Base-by-base conservation (phyloP, 2,888 invertebrate species). In the Hipparchia semele region DNA sequence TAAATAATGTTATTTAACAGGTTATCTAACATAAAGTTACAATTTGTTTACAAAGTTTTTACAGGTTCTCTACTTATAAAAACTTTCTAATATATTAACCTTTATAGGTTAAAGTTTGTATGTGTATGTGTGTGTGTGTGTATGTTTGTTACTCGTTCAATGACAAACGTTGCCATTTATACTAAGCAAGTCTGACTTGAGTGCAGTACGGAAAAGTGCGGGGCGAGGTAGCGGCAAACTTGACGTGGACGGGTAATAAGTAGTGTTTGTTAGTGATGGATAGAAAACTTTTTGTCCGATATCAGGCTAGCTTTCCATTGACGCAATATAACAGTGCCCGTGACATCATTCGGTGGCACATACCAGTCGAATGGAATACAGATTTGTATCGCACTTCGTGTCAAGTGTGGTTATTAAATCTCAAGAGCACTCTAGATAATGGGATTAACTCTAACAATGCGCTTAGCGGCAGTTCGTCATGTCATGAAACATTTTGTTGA, bases 381-480 rank as follows among this genome's bases (percentile, higher is more conserved):
- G 87, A 87, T 89, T 84, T 84, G 86, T 90, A 90, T 87, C 88
- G 81, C 85, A 88, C 84, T 88, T 79, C 80, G 79, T 79, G 77
- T 88, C 83, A 82, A 90, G 91, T 90, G 86, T 77, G 85, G 87
- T 91, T 91, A 92, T 92, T 92, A 91, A 90, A 84, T 83, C 80
- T 89, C 80, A 78, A 91, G 90, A 88, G 90, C 92, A 92, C 92
- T 92, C 85, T 92, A 93, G 91, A 93, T 93, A 92, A 92, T 90
- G 84, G 84, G 86, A 91, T 90, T 87, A 87, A 80, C 84, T 84
- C 82, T 87, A 88, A 82, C 78, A 79, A 77, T 80, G 86, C 83
- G 82, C 72, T 75, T 73, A 73, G 59, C 70, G 59, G 73, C 66
- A 46, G 60, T 74, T 61, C 68, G 72, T 83, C 84, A 83, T 78